Conservation (phyloP, 2,888 invertebrate genomes). For the Drosophila seclusa region DNA sequence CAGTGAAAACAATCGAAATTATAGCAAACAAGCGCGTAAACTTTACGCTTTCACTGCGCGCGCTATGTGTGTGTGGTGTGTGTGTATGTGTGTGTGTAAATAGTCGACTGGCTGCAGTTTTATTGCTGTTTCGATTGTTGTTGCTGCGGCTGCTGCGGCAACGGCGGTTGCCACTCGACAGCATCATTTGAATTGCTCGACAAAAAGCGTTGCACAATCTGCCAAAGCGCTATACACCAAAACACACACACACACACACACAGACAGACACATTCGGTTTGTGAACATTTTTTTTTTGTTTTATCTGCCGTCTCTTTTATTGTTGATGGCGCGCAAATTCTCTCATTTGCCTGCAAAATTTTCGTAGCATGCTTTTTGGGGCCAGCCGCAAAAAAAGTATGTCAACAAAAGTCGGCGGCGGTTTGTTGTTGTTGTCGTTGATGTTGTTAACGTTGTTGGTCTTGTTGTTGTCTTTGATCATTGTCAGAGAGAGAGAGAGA, state of each 20-base stretch:
- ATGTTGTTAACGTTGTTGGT: not conserved
- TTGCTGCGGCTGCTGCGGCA: slow-evolving; percentile 45
- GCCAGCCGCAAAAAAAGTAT: slow-evolving; percentile 63
- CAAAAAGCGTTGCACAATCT: slow-evolving; percentile 66
- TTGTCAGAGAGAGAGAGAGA: slow-evolving; percentile 27
- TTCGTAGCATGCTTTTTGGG: slow-evolving; percentile 68
- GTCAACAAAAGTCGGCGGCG: slow-evolving; percentile 64
- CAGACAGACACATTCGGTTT: slow-evolving; percentile 8
- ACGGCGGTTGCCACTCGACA: slow-evolving; percentile 46
- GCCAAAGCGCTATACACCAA: slow-evolving; percentile 59
- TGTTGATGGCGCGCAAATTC: slow-evolving; percentile 70
- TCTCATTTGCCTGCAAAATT: slow-evolving; percentile 71
- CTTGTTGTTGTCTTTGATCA: slow-evolving; percentile 17
- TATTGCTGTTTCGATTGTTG: slow-evolving; percentile 53
- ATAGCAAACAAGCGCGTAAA: slow-evolving; percentile 80
- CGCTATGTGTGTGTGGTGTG: slow-evolving; percentile 21
- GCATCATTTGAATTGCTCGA: slow-evolving; percentile 72
- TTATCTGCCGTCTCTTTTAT: slow-evolving; percentile 38
- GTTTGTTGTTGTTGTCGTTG: slow-evolving; percentile 4
- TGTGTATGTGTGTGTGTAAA: slow-evolving; percentile 19
- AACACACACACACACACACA: slow-evolving; percentile 26
- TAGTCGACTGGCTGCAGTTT: slow-evolving; percentile 42
- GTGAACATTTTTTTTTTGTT: slow-evolving; percentile 18
- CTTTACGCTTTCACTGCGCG: slow-evolving; percentile 68
- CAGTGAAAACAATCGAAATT: slow-evolving; percentile 80